Percentiles rank a stretch among this genome's conserved stretches.
Conservation (phyloP, 2,888 invertebrate species). For the Drosophila parthenogenetica region DNA sequence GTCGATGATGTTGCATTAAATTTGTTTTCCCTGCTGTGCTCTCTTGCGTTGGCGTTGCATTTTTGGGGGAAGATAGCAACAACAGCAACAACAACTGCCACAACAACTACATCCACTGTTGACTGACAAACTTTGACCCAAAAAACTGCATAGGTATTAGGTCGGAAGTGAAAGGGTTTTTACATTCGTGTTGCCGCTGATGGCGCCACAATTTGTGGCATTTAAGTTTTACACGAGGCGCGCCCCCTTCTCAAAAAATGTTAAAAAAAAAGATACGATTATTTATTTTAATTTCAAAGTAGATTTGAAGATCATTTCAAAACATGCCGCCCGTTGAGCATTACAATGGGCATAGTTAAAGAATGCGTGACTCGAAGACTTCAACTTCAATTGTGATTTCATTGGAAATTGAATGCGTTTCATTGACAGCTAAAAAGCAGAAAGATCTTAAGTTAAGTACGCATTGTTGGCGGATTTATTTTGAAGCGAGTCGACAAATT, state of each 20-base stretch:
- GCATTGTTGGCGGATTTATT: not conserved
- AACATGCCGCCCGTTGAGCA: slow-evolving; percentile 12
- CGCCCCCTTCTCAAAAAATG: slow-evolving; percentile 20
- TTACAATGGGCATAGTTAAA: slow-evolving; percentile 1
- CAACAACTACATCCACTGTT: slow-evolving; percentile 24
- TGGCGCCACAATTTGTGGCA: slow-evolving; percentile 48
- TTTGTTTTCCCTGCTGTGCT: slow-evolving; percentile 56
- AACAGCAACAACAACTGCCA: slow-evolving; percentile 7
- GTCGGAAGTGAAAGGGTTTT: slow-evolving; percentile 72
- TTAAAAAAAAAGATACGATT: slow-evolving; percentile 14
- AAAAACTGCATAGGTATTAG: slow-evolving; percentile 56
- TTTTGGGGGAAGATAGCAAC: slow-evolving; percentile 24
- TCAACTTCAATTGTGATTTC: slow-evolving; percentile 7
- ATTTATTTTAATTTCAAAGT: slow-evolving; percentile 16
- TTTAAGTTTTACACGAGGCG: slow-evolving; percentile 33
- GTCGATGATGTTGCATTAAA: slow-evolving; percentile 75
- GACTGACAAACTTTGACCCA: slow-evolving; percentile 71
- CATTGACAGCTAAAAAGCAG: slow-evolving; percentile 1
- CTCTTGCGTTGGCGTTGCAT: slow-evolving; percentile 58
- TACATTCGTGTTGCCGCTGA: slow-evolving; percentile 33
- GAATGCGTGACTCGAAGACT: slow-evolving; percentile 12
- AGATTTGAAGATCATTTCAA: slow-evolving; percentile 16
- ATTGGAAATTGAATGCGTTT: slow-evolving; percentile 7
- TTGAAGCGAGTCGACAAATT: not conserved
- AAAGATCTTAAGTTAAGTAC: not conserved